These are phyloP conservation scores for Rhogogaster chlorosoma DNA, from an alignment of 2,888 invertebrate genomes.

Conservation along the genomic window DNA sequence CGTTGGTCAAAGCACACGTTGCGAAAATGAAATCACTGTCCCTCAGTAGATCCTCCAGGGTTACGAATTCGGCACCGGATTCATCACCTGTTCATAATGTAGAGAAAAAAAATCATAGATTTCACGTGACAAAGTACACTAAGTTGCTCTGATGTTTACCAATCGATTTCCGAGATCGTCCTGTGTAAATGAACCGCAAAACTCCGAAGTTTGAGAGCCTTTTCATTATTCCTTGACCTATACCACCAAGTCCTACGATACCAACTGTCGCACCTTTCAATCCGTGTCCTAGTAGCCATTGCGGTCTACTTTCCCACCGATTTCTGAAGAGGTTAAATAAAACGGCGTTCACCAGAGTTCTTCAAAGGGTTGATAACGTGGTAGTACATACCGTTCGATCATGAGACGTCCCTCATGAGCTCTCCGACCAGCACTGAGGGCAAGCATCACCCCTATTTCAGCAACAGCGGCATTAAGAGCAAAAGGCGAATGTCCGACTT, in stretches of 20 bases:
- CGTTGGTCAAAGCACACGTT: slow-evolving; percentile 83
- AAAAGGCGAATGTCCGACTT: slow-evolving; percentile 87
- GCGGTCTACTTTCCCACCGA: slow-evolving; percentile 84
- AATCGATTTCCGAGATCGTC: slow-evolving; percentile 75
- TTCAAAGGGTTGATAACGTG: not conserved
- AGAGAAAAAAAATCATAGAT: not conserved
- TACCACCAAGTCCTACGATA: slow-evolving; percentile 87
- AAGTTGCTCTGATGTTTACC: not conserved
- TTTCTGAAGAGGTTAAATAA: slow-evolving; percentile 77
- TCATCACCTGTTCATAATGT: slow-evolving; percentile 62
- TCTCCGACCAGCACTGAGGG: slow-evolving; percentile 86
- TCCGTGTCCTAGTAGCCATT: slow-evolving; percentile 88
- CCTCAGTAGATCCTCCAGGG: slow-evolving; percentile 82
- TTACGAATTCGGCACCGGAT: slow-evolving; percentile 81
- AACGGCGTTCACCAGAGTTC: not conserved
- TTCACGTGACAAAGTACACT: not conserved
- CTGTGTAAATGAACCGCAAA: slow-evolving; percentile 84
- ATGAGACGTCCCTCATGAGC: slow-evolving; percentile 85
- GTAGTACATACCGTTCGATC: slow-evolving; percentile 79
- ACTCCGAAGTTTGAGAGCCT: slow-evolving; percentile 87
- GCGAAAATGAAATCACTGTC: slow-evolving; percentile 87
- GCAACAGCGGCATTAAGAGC: slow-evolving; percentile 88
- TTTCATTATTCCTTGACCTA: slow-evolving; percentile 86
- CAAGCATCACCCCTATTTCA: slow-evolving; percentile 86
- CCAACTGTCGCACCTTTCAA: slow-evolving; percentile 88